Percentiles rank a stretch among this genome's conserved stretches.
These are phyloP conservation scores for Sciaenops ocellatus DNA, from an alignment of 2,797 vertebrate species.

Conservation along the genomic window DNA sequence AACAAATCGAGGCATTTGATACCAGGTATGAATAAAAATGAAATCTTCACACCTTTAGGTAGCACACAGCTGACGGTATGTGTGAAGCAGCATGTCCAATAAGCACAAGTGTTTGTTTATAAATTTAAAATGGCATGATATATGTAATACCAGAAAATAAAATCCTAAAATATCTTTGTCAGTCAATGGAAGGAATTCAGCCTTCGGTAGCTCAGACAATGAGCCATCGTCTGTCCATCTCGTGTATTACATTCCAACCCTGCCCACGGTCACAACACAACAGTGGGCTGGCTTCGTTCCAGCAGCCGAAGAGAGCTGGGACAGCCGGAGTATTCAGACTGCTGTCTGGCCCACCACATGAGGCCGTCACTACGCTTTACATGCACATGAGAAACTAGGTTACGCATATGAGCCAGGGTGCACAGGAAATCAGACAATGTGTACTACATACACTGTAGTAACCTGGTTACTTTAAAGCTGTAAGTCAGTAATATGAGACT, in stretches of 20 bases:
- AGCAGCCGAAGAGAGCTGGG: slow-evolving; percentile 1
- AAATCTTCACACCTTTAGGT: background rate
- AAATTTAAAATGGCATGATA: slow-evolving; percentile 7
- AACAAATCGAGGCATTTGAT: background rate
- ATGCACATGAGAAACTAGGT: slow-evolving; percentile 6
- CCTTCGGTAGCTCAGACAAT: slow-evolving; percentile 46
- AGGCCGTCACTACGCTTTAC: background rate
- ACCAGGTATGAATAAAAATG: background rate
- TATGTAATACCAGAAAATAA: background rate
- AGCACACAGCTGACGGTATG: background rate
- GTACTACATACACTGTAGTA: background rate
- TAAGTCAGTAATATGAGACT: background rate
- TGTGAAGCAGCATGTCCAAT: background rate
- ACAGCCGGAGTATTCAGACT: slow-evolving; percentile 13
- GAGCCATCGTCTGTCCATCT: slow-evolving; percentile 44
- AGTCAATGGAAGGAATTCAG: slow-evolving; percentile 53
- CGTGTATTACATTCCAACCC: slow-evolving; percentile 61
- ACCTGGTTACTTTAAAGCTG: background rate
- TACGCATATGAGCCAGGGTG: background rate
- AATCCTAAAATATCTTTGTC: slow-evolving; percentile 30
- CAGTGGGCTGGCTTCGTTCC: slow-evolving; percentile 47
- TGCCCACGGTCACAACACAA: slow-evolving; percentile 61
- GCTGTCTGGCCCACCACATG: slow-evolving; percentile 14
- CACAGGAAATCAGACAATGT: background rate
- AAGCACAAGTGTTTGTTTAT: slow-evolving; percentile 2